Percentiles rank a stretch among this genome's conserved stretches.
Conservation (phyloP, 2,797 vertebrate genomes). For the Manis javanica region DNA sequence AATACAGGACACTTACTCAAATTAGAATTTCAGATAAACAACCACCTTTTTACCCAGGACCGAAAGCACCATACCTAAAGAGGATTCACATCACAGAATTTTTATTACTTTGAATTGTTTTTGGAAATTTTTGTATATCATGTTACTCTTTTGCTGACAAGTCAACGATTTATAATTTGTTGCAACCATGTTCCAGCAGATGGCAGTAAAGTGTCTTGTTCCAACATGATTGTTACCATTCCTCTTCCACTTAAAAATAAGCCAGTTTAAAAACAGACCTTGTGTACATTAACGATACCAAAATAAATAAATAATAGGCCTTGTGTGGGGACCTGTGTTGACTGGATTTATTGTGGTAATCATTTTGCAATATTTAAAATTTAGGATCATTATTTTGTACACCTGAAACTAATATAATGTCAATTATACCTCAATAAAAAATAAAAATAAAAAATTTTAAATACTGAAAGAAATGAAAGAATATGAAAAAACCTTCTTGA, state of each 20-base stretch:
- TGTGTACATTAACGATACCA: neutral
- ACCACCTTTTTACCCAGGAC: too few relatives aligned
- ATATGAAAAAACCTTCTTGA: neutral
- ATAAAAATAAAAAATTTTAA: neutral
- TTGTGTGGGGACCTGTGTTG: neutral
- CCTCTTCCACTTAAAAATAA: neutral
- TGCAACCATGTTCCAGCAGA: slow-evolving; percentile 28
- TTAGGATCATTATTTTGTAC: neutral
- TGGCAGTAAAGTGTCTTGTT: slow-evolving; percentile 51
- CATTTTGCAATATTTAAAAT: neutral
- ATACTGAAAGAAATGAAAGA: neutral
- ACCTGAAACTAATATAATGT: neutral
- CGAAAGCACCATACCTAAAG: neutral
- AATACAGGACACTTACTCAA: neutral
- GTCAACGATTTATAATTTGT: neutral
- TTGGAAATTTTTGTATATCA: neutral
- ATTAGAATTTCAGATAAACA: neutral
- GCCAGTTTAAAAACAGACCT: neutral
- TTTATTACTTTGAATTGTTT: slow-evolving; percentile 3
- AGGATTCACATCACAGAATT: neutral
- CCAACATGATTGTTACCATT: neutral
- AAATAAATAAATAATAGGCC: too few relatives aligned
- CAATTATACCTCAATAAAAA: neutral
- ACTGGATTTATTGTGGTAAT: neutral
- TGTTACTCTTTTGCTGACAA: neutral